phyloP scores from a whole-genome alignment of 2,888 invertebrate genomes.

The Cephus runcator region DNA sequence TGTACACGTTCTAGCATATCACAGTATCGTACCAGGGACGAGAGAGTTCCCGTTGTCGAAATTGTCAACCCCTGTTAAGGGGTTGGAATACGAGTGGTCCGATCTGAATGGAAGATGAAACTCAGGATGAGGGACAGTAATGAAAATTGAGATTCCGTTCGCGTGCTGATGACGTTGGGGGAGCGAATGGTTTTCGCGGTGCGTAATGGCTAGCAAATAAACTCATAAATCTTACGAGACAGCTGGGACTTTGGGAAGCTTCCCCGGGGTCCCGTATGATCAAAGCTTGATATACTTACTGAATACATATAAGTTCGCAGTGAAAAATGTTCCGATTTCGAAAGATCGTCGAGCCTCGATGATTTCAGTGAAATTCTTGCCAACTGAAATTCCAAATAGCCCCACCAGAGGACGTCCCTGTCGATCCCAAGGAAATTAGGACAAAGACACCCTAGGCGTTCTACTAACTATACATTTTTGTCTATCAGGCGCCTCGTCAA shows the following conservation, averaged over 20 bases:
- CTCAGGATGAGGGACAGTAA: background rate
- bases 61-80: background rate
- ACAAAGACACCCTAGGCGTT: background rate
- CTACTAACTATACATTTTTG: background rate
- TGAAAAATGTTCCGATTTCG: background rate
- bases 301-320: background rate
- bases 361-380: background rate
- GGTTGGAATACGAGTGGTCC: background rate
- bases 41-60: background rate
- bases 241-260: background rate
- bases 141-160: conserved; percentile 5
- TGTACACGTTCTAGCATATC: background rate
- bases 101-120: conserved; percentile 2
- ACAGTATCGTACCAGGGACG: background rate
- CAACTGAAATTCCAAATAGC: background rate
- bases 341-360: background rate
- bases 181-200: background rate
- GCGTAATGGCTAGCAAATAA: conserved; percentile 2
- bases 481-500: background rate
- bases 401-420: background rate
- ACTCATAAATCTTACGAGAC: conserved; percentile 2
- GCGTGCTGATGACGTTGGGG: background rate
- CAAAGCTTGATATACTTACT: background rate
- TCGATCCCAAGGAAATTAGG: background rate
- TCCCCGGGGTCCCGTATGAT: background rate